Evolutionary conservation across 2,888 invertebrate genomes (phyloP).

Genomic region (Hydraecia micacea): DNA sequence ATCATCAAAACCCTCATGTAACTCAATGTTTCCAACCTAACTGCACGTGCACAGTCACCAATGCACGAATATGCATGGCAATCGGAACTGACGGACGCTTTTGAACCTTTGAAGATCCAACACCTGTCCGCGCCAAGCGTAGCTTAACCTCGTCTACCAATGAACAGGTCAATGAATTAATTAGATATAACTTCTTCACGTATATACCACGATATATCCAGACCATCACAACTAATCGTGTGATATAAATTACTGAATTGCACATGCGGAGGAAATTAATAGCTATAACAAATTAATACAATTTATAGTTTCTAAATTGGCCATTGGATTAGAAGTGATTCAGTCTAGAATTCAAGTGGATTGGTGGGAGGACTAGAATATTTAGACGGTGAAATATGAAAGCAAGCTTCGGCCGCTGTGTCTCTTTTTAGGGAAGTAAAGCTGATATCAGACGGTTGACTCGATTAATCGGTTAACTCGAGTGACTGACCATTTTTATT

Average conservation of each 20-base stretch:
- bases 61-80: not conserved
- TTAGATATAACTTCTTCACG: not conserved
- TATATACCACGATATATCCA: slow-evolving; percentile 4
- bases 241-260: not conserved
- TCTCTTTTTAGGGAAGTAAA: not conserved
- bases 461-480: too few species aligned
- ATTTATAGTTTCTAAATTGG: slow-evolving; percentile 33
- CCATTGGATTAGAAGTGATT: not conserved
- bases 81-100: not conserved
- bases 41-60: not conserved
- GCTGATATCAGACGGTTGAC: too few species aligned
- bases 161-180: not conserved
- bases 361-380: not conserved
- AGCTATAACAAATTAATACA: slow-evolving; percentile 24
- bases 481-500: too few species aligned
- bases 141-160: not conserved
- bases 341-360: not conserved
- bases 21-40: not conserved
- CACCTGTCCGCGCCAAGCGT: not conserved
- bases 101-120: not conserved
- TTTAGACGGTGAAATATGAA: not conserved
- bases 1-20: not conserved
- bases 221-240: slow-evolving; percentile 10
- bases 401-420: not conserved
- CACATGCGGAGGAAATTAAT: slow-evolving; percentile 17